Conservation (phyloP, 2,797 vertebrate genomes). For the Falco peregrinus region DNA sequence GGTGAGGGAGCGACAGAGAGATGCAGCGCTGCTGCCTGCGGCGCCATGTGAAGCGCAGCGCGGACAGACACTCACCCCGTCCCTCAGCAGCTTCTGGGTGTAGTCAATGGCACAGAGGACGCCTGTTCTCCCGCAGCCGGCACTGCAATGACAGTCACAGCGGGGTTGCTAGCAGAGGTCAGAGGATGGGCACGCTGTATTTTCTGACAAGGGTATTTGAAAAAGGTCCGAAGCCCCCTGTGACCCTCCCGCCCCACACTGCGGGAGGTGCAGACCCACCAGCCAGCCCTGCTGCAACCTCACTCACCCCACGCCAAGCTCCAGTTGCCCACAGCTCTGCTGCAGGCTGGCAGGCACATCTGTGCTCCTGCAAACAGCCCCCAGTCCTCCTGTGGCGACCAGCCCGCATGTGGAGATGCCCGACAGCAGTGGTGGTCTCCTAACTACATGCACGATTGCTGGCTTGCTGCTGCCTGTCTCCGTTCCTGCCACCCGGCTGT, state of each 20-base stretch:
- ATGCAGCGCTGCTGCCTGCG: neutral
- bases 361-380: neutral
- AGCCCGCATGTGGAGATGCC: neutral
- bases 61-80: slow-evolving; percentile 78
- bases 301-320: neutral
- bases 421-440: neutral
- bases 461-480: neutral
- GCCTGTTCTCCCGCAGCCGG: slow-evolving; percentile 95
- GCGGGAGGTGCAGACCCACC: rapidly evolving
- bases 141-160: slow-evolving; percentile 78
- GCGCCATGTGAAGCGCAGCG: neutral
- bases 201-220: neutral
- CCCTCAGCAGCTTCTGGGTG: slow-evolving; percentile 90
- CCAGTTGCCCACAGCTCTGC: neutral
- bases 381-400: neutral
- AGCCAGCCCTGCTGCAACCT: neutral
- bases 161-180: neutral
- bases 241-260: neutral
- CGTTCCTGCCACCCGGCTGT: neutral
- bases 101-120: slow-evolving; percentile 94
- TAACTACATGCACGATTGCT: neutral
- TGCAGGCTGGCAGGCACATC: neutral
- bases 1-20: neutral
- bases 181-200: neutral
- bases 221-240: neutral